A percentile compares a stretch with the other conserved stretches of the same genome.
phyloP scores from a whole-genome alignment of 2,113 vertebrate species.

The Pterocles burchelli region DNA sequence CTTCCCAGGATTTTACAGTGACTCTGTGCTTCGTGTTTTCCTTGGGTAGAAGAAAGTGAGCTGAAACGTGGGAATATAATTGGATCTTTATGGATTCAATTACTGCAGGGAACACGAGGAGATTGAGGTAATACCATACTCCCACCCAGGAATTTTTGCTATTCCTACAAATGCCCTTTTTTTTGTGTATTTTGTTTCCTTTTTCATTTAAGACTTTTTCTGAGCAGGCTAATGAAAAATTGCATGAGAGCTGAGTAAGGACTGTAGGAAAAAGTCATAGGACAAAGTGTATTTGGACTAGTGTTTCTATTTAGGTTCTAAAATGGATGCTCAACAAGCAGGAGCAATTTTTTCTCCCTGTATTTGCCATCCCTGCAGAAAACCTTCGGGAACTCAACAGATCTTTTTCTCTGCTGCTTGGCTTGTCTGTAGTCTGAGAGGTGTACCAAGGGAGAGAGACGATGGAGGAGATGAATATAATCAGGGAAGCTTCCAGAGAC shows the following conservation, averaged over 20 bases:
- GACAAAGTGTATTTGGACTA: background rate
- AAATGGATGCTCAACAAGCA: background rate
- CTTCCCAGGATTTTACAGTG: background rate
- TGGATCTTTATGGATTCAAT: background rate
- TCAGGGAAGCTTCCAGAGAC: background rate
- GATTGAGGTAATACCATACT: background rate
- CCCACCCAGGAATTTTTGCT: background rate
- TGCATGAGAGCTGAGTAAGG: fast-evolving
- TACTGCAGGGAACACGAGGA: background rate
- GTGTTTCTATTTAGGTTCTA: background rate
- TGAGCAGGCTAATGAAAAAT: background rate
- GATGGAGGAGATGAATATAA: background rate
- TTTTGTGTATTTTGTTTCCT: background rate
- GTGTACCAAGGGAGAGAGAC: background rate
- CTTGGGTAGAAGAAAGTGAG: background rate
- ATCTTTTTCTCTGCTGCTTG: background rate
- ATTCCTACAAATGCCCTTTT: background rate
- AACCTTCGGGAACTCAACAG: background rate
- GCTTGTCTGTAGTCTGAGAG: background rate
- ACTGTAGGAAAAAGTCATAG: background rate
- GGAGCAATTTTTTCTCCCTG: background rate
- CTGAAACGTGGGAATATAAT: background rate
- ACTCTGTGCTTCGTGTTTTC: background rate
- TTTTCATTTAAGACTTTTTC: background rate
- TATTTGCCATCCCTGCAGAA: background rate